Percentiles rank a stretch among this genome's conserved stretches.
Conservation (phyloP, 2,797 vertebrate genomes). For the Anguilla anguilla region DNA sequence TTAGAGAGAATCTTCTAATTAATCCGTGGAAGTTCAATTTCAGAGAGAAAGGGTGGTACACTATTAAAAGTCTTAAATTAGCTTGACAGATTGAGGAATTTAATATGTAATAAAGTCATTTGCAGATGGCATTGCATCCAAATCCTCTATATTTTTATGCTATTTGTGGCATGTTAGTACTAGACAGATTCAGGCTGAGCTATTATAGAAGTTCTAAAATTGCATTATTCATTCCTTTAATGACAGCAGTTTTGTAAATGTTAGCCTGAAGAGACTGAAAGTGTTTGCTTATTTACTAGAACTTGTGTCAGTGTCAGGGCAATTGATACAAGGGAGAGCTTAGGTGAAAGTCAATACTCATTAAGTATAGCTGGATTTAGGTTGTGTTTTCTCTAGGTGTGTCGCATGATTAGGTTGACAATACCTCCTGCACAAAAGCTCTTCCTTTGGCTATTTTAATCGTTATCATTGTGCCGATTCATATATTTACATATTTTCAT, state of each 20-base stretch:
- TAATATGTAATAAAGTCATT: background rate
- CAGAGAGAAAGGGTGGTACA: background rate
- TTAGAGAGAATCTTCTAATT: background rate
- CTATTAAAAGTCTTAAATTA: background rate
- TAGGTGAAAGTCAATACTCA: slow-evolving; percentile 2
- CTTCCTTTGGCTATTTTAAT: background rate
- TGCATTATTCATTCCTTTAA: background rate
- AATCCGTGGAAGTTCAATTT: background rate
- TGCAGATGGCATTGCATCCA: slow-evolving; percentile 16
- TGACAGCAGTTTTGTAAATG: background rate
- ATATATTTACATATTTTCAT: background rate
- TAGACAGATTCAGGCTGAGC: background rate
- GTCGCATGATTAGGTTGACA: background rate
- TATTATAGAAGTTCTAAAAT: background rate
- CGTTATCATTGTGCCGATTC: background rate
- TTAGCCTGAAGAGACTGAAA: background rate
- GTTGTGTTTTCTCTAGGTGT: background rate
- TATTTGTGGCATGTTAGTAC: background rate
- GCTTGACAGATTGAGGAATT: background rate
- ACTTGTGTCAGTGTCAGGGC: background rate
- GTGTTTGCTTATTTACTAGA: background rate
- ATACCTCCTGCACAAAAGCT: background rate
- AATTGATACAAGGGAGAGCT: background rate
- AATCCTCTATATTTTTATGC: background rate
- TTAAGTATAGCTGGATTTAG: background rate